Conservation (phyloP, 2,888 invertebrate genomes). For the Volucella inanis region DNA sequence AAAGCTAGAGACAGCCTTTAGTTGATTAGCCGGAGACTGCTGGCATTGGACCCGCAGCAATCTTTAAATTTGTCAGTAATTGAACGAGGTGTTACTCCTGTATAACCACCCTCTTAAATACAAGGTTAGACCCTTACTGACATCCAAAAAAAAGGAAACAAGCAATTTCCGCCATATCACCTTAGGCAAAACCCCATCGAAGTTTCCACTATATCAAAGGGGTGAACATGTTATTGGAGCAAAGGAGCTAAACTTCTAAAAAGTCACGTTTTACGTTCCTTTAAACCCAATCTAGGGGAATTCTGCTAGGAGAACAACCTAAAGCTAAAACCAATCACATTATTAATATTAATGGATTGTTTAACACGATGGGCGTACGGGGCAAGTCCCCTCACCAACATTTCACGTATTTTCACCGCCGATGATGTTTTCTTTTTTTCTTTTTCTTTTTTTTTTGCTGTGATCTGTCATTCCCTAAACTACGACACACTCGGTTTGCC, state of each 20-base stretch:
- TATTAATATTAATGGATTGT: slow-evolving; percentile 81
- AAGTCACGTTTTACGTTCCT: slow-evolving; percentile 50
- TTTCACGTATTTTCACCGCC: slow-evolving; percentile 28
- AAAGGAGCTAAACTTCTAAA: slow-evolving; percentile 15
- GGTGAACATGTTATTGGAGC: slow-evolving; percentile 22
- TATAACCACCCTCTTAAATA: too few relatives aligned
- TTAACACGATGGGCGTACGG: slow-evolving; percentile 80
- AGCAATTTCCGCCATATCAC: background rate
- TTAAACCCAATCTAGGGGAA: slow-evolving; percentile 4
- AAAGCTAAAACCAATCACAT: slow-evolving; percentile 75
- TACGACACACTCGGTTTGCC: slow-evolving; percentile 44
- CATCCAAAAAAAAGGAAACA: background rate
- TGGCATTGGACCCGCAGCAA: too few relatives aligned
- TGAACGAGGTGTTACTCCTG: too few relatives aligned
- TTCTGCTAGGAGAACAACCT: slow-evolving; percentile 21
- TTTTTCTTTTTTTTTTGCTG: slow-evolving; percentile 8
- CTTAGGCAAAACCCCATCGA: background rate
- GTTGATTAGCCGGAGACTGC: too few relatives aligned
- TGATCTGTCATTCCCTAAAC: slow-evolving; percentile 60
- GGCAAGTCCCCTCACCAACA: slow-evolving; percentile 49
- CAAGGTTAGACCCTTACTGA: too few relatives aligned
- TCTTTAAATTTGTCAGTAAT: too few relatives aligned
- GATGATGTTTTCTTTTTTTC: slow-evolving; percentile 2
- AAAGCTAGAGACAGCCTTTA: too few relatives aligned
- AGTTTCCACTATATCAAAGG: slow-evolving; percentile 21